Evolutionary conservation across 2,113 vertebrate species (phyloP).

Genomic region (Misgurnus mizolepis): DNA sequence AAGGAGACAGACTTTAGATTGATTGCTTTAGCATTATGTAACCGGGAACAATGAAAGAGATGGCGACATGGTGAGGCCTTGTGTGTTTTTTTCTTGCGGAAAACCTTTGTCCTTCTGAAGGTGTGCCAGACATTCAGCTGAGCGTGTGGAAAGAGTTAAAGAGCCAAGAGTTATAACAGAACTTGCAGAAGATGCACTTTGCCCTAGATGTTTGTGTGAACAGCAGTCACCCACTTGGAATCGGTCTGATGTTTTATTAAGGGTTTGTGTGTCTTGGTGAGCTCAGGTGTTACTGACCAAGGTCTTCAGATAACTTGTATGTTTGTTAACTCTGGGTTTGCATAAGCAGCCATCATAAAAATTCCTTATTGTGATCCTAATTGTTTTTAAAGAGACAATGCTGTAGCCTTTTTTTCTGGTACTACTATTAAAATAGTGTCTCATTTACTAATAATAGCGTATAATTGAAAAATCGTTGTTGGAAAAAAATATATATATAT

Average conservation of each 20-base stretch:
- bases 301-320: not conserved
- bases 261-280: not conserved
- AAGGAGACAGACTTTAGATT: conserved; percentile 15
- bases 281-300: not conserved
- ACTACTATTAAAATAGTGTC: too few species aligned
- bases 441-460: too few species aligned
- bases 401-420: too few species aligned
- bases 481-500: too few species aligned
- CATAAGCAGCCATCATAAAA: conserved; percentile 15
- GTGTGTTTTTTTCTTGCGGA: conserved; percentile 45
- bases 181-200: conserved; percentile 29
- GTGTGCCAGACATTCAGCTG: conserved; percentile 72
- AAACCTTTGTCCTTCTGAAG: conserved; percentile 68
- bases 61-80: not conserved
- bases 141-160: conserved; percentile 59
- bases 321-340: not conserved
- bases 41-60: conserved; percentile 21
- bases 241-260: conserved; percentile 22
- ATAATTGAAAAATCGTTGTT: too few species aligned
- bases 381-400: not conserved
- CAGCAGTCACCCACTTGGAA: conserved; percentile 45
- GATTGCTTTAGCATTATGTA: conserved; percentile 22
- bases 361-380: not conserved
- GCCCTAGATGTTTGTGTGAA: conserved; percentile 29
- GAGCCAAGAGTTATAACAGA: conserved; percentile 21